Conservation (phyloP, 2,113 vertebrate genomes). For the Tachuris rubrigastra region DNA sequence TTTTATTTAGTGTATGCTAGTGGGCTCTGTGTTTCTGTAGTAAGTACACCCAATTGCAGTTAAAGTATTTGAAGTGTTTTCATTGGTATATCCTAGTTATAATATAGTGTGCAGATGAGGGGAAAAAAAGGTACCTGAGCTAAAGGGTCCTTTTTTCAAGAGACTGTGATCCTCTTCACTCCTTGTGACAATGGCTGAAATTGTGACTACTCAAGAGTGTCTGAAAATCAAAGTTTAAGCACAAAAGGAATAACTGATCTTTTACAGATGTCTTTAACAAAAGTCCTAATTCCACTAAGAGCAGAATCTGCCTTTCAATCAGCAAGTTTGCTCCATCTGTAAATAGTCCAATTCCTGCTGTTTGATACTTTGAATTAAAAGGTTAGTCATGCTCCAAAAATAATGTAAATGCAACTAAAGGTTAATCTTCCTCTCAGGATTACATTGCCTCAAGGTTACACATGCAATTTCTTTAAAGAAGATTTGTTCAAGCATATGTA, state of each 20-base stretch:
- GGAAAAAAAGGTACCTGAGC: background rate
- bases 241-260: background rate
- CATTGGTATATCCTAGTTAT: background rate
- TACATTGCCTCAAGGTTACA: background rate
- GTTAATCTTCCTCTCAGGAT: conserved; percentile 12
- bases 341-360: background rate
- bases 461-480: background rate
- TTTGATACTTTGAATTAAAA: background rate
- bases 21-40: background rate
- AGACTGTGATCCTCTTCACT: background rate
- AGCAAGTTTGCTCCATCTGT: background rate
- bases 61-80: background rate
- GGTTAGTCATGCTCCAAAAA: conserved; percentile 17
- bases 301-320: background rate
- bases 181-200: background rate
- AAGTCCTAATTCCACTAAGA: background rate
- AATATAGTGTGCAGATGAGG: background rate
- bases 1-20: background rate
- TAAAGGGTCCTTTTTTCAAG: background rate
- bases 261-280: background rate
- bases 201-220: background rate
- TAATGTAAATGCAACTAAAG: background rate
- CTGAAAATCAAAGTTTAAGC: background rate
- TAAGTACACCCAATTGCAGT: background rate
- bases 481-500: background rate